phyloP scores from a whole-genome alignment of 2,888 invertebrate species.

The Platycnemis pennipes region DNA sequence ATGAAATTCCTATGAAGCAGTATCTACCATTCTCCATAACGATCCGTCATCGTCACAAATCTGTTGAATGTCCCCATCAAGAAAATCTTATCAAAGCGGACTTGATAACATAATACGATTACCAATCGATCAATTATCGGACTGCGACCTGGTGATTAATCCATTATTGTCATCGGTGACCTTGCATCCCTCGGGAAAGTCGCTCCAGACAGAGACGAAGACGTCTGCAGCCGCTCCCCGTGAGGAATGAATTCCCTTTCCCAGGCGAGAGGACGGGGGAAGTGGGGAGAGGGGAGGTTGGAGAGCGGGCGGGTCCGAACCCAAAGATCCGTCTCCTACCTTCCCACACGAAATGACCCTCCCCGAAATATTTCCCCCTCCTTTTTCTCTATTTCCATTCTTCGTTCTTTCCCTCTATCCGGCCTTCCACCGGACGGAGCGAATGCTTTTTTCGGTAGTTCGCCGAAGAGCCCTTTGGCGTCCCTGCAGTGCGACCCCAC shows the following conservation, averaged over 20 bases:
- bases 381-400: conserved; percentile 22
- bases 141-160: neutral
- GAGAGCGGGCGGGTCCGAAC: neutral
- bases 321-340: neutral
- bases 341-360: neutral
- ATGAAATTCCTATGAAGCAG: neutral
- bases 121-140: conserved; percentile 10
- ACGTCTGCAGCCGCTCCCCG: conserved; percentile 4
- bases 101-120: conserved; percentile 6
- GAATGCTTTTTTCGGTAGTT: conserved; percentile 27
- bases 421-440: neutral
- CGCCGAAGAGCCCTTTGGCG: conserved; percentile 34
- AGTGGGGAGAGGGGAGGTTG: neutral
- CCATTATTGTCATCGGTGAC: conserved; percentile 22
- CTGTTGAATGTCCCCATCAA: neutral
- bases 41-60: neutral
- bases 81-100: neutral
- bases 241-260: neutral
- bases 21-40: neutral
- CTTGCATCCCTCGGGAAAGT: neutral
- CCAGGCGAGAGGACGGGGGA: neutral
- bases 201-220: neutral
- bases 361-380: neutral
- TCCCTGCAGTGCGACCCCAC: conserved; percentile 5
- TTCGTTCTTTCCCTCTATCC: neutral